phyloP scores from a whole-genome alignment of 2,113 vertebrate species.

The Orientallactaga bullata region DNA sequence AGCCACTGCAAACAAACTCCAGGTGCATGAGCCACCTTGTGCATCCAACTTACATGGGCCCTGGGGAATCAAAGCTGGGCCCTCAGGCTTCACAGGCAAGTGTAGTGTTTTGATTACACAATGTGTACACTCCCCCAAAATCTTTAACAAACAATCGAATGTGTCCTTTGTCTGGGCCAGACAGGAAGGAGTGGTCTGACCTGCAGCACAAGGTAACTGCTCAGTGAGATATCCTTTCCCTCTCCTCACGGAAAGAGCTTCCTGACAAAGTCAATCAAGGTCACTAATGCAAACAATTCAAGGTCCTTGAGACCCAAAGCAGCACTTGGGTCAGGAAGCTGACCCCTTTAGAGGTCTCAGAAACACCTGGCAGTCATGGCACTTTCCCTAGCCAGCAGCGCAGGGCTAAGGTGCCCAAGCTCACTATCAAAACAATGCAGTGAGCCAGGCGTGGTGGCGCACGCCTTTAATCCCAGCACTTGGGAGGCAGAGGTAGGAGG shows the following conservation, averaged over 20 bases:
- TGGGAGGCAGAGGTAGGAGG: too few relatives aligned
- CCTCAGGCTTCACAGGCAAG: too few relatives aligned
- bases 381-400: background rate
- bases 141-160: background rate
- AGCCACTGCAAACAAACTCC: too few relatives aligned
- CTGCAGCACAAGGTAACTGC: background rate
- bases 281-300: background rate
- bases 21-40: too few relatives aligned
- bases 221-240: background rate
- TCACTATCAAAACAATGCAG: background rate
- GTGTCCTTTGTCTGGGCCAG: background rate
- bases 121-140: conserved; percentile 25
- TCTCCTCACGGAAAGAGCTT: background rate
- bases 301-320: background rate
- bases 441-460: too few relatives aligned
- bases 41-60: too few relatives aligned
- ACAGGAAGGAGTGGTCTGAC: background rate
- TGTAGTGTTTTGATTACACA: conserved; percentile 30
- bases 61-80: too few relatives aligned
- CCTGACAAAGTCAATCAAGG: conserved; percentile 29
- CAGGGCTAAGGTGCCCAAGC: background rate
- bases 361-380: background rate
- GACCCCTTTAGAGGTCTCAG: background rate
- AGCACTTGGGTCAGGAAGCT: background rate
- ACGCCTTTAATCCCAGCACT: too few relatives aligned